These are phyloP conservation scores for Corythornis madagascariensis DNA, from an alignment of 2,113 vertebrate genomes.

Conservation along the genomic window DNA sequence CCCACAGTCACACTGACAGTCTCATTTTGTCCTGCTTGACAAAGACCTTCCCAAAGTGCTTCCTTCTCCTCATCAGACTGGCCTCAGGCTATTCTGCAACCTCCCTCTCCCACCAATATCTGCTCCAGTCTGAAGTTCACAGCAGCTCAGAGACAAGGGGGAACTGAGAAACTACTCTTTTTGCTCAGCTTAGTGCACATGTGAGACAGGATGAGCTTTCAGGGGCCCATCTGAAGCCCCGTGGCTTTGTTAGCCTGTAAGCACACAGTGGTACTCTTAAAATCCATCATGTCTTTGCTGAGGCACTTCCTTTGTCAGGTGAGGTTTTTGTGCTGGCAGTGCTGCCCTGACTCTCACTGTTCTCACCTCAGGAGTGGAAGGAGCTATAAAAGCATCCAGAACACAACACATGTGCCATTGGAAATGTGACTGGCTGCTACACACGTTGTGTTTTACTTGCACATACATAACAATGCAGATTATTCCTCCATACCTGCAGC, in stretches of 20 bases:
- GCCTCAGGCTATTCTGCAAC: not conserved
- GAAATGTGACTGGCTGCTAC: not conserved
- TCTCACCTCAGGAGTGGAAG: not conserved
- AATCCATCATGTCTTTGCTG: rapidly evolving
- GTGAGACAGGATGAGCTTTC: too few species aligned
- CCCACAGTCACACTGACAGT: rapidly evolving
- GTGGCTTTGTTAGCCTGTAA: not conserved
- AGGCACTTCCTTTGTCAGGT: not conserved
- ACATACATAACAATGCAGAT: not conserved
- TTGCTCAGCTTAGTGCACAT: too few species aligned
- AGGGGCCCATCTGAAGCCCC: not conserved
- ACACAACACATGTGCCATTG: too few species aligned
- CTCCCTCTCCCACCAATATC: not conserved
- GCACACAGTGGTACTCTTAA: not conserved
- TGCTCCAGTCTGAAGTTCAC: not conserved
- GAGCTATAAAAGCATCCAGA: rapidly evolving
- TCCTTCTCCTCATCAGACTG: not conserved
- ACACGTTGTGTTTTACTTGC: not conserved
- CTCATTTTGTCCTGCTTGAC: not conserved
- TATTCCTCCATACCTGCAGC: not conserved
- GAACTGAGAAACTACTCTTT: too few species aligned
- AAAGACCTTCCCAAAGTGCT: not conserved
- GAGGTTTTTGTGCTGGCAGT: rapidly evolving
- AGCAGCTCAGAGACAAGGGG: too few species aligned
- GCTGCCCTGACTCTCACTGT: not conserved